These are phyloP conservation scores for Lampris megalopsis DNA, from an alignment of 2,113 vertebrate genomes.

Conservation along the genomic window DNA sequence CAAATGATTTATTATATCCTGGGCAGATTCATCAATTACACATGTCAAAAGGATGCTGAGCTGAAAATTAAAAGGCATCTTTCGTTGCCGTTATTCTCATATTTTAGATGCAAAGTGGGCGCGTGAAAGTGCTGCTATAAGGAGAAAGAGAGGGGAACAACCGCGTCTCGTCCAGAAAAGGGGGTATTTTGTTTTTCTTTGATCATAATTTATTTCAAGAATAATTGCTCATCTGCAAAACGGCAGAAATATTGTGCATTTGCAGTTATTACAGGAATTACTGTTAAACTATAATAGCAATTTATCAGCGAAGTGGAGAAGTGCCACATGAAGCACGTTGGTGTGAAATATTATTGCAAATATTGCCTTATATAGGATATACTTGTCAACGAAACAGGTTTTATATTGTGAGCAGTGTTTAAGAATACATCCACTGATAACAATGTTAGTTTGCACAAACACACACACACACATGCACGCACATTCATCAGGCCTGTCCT, in stretches of 20 bases:
- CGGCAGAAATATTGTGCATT: background rate
- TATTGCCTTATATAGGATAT: background rate
- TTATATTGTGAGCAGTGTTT: background rate
- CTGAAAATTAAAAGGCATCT: constrained; percentile 76
- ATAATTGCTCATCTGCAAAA: background rate
- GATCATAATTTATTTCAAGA: background rate
- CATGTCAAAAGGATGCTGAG: constrained; percentile 76
- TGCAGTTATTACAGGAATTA: background rate
- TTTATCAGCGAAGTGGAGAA: background rate
- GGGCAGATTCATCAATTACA: constrained; percentile 76
- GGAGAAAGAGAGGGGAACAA: constrained; percentile 19
- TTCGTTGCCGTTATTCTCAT: constrained; percentile 63
- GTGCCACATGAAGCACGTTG: background rate
- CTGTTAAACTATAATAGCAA: background rate
- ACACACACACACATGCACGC: background rate
- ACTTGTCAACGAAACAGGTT: background rate
- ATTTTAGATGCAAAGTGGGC: constrained; percentile 50
- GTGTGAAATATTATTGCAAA: background rate
- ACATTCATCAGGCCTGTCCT: background rate
- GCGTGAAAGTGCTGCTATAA: constrained; percentile 26
- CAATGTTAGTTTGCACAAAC: too few relatives aligned
- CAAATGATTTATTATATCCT: constrained; percentile 79
- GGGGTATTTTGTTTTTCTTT: constrained; percentile 24
- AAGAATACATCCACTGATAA: too few relatives aligned
- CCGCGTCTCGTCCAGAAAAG: constrained; percentile 24